A percentile compares a stretch with the other conserved stretches of the same genome.
Conservation (phyloP, 2,888 invertebrate species). For the Arrhopalites spinosus region DNA sequence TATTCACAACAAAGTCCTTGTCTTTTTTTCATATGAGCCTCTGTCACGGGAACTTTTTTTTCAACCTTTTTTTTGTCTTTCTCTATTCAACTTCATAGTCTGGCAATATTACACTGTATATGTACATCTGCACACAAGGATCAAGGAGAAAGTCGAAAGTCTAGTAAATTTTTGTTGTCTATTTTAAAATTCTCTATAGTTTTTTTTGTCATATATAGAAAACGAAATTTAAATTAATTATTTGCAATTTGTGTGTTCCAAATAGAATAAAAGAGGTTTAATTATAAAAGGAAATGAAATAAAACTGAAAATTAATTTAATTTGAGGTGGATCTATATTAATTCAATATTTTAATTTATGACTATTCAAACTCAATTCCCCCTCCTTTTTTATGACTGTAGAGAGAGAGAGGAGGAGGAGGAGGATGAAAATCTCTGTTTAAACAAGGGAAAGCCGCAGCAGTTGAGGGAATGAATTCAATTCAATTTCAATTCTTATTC, state of each 20-base stretch:
- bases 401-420: slow-evolving; percentile 4
- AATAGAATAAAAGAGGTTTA: not conserved
- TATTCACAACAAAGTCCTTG: not conserved
- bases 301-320: slow-evolving; percentile 2
- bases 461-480: too few species aligned
- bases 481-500: not conserved
- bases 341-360: too few species aligned
- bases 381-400: not conserved
- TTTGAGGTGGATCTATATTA: too few species aligned
- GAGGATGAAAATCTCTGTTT: not conserved
- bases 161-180: not conserved
- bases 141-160: too few species aligned
- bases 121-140: not conserved
- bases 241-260: too few species aligned
- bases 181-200: not conserved
- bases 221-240: not conserved
- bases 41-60: slow-evolving; percentile 5
- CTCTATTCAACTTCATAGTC: too few species aligned
- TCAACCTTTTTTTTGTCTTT: slow-evolving; percentile 2
- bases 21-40: slow-evolving; percentile 5
- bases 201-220: not conserved
- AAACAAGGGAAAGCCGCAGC: too few species aligned
- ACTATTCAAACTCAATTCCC: not conserved
- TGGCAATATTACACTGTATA: not conserved
- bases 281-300: not conserved